A percentile compares a stretch with the other conserved stretches of the same genome.
Evolutionary conservation across 2,888 invertebrate species (phyloP).

Genomic region (Acleris emargana): DNA sequence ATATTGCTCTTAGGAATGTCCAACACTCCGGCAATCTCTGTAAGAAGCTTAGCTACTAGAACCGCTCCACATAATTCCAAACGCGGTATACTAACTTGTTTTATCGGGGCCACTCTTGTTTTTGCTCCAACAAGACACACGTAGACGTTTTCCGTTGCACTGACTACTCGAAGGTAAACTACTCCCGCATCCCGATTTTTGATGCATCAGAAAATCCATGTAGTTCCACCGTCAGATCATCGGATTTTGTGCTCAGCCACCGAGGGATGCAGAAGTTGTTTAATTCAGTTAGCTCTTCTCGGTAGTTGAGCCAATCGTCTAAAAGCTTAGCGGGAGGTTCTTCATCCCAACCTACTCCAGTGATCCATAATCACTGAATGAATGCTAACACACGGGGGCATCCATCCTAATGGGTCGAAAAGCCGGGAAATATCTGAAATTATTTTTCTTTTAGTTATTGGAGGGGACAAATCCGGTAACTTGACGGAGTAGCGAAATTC

Average conservation of each 20-base stretch:
- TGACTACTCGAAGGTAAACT: constrained; percentile 9
- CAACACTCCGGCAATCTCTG: too few relatives aligned
- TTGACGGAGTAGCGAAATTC: constrained; percentile 10
- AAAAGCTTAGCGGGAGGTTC: constrained; percentile 26
- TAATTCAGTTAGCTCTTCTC: constrained; percentile 26
- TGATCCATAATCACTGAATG: constrained; percentile 36
- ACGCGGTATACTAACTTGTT: constrained; percentile 1
- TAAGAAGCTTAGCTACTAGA: constrained; percentile 2
- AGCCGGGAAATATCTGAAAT: constrained; percentile 18
- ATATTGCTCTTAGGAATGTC: background rate
- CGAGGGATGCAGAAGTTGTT: constrained; percentile 29
- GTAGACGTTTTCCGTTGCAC: constrained; percentile 6
- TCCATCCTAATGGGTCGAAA: constrained; percentile 49
- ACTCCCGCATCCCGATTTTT: constrained; percentile 37
- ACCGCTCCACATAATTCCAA: constrained; percentile 18
- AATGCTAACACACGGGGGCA: constrained; percentile 44
- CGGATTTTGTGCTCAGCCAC: constrained; percentile 24
- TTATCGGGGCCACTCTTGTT: constrained; percentile 28
- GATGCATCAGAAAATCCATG: constrained; percentile 45
- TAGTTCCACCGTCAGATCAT: constrained; percentile 35
- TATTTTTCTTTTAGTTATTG: constrained; percentile 18
- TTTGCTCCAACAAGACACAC: constrained; percentile 34
- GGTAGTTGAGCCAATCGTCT: constrained; percentile 32
- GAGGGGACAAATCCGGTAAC: background rate
- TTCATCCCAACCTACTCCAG: constrained; percentile 35